Conservation (phyloP, 2,797 vertebrate genomes). For the Argyrosomus regius region DNA sequence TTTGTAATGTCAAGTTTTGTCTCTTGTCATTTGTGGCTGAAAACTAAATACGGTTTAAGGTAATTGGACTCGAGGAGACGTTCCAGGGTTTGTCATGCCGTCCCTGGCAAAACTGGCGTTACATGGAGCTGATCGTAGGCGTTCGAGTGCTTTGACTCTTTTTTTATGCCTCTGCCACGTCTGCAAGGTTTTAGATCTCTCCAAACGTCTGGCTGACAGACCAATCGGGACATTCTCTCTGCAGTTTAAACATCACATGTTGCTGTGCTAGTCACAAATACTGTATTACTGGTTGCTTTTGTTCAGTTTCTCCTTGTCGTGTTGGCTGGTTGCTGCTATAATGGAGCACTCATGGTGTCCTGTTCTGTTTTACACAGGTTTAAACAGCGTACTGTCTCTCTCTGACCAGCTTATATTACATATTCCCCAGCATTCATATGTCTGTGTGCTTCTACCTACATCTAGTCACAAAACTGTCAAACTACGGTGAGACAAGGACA, state of each 20-base stretch:
- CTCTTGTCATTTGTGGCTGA: not conserved
- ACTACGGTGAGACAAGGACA: too few species aligned
- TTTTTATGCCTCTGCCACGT: not conserved
- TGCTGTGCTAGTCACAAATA: not conserved
- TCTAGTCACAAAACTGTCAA: too few species aligned
- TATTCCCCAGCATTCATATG: not conserved
- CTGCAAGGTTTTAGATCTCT: constrained; percentile 1
- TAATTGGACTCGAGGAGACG: not conserved
- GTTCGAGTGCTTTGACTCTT: not conserved
- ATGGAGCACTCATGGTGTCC: not conserved
- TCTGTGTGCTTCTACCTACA: not conserved
- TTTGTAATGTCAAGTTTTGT: not conserved
- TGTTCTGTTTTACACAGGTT: not conserved
- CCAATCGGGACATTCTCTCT: too few species aligned
- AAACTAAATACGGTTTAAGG: not conserved
- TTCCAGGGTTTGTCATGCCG: not conserved
- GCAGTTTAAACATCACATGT: not conserved
- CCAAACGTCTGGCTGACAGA: not conserved
- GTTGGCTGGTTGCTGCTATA: not conserved
- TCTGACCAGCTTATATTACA: not conserved
- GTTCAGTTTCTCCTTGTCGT: constrained; percentile 8
- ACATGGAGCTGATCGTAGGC: not conserved
- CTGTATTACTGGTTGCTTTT: not conserved
- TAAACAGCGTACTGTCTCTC: not conserved
- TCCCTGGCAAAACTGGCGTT: not conserved